Evolutionary conservation across 2,113 vertebrate species (phyloP), one percentile per base, ranked within the genome.

Genomic region (Brienomyrus longianalis): DNA sequence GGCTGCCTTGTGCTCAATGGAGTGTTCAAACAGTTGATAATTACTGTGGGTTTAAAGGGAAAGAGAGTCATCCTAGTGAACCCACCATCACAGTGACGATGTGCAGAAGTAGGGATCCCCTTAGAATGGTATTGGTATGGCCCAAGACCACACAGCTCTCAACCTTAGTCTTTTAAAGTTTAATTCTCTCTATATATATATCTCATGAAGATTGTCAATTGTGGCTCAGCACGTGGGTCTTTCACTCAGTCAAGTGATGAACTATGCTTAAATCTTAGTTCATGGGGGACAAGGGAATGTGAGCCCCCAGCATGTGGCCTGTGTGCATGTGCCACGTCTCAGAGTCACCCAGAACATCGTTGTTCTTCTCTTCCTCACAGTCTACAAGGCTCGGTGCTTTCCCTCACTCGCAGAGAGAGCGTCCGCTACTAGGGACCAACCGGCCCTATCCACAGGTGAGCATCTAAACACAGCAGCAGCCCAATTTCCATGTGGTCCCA

Each of bases 381-480:
- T 93, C 96, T 47, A 94, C 96, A 89, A 95, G 95, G 66, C 94
- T 96, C 5, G 96, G 97, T 92, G 94, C 94, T 83, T 97, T 97
- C 92, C 94, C 96, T 94, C 96, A 95, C 92, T 93, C 96, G 85
- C 96, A 94, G 89, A 92, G 94, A 85, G 96, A 97, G 51, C 94
- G 93, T 80, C 93, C 92, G 90, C 95, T 94, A 74, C 93, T 96
- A 87, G 95, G 94, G 91, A 90, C 96, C 91, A 96, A 93, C 92
- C 95, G 95, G 89, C 90, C 95, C 90, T 97, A 96, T 91, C 94
- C 93, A 90, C 96, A 97, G 97, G 97, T 97, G 94, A 94, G 94
- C 5, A 3, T 87, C 51, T 31, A 17, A 31, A 27, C 39, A 48
- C 85, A 35, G 85, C 84, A 86, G 17, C 39, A 48, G 83, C 43